Base-by-base conservation (phyloP, 37 sponge, comb jelly and placozoan species). In the Diacarnus erythraeanus region DNA sequence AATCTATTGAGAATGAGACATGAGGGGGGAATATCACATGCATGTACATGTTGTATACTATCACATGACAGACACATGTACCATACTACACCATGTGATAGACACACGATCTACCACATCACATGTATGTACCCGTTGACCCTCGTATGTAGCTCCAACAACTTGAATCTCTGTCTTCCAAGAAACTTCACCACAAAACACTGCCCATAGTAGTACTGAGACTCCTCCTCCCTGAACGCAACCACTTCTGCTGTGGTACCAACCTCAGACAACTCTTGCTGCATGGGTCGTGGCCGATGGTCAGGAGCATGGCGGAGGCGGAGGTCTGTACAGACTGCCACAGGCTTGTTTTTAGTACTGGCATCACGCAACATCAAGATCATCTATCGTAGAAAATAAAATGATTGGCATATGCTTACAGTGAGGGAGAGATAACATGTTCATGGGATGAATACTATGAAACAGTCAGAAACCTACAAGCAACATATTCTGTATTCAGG, bases 221-320 rank as follows among this genome's bases (percentile, higher is more conserved):
- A 71, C 59, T 77, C 75, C 41, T 79, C 77, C 68, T 89, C 87
- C 61, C 79, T 76, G 43, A 85, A 69, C 0, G 74, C 88, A 71
- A 89, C 77, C 17, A 93, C 57, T 44, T 93, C 94, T 30, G 90
- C 94, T 26, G 86, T 86, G 56, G 89, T 89, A 5, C 90, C 94
- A 20, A 86, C 25, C 27, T 29, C 54, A 2, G 89, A 73, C 33
- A 92, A 77, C 41, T 92, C 93, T 47, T 87, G 56, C 77, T 57
- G 72, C 2, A 43, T 64, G 66, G 66, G 75, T 2, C 78, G 31
- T 6, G 27, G n/a, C 65, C 18, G 44, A 26, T 34, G 21, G 26
- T 23, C 38, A 10, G 18, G 37, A 38, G 2, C 23, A 21, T 60
- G 29, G 27, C 74, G 37, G 3, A 3, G 36, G 22, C 78, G 83